Conservation (phyloP, 2,797 vertebrate species). For the Micrastur ruficollis region DNA sequence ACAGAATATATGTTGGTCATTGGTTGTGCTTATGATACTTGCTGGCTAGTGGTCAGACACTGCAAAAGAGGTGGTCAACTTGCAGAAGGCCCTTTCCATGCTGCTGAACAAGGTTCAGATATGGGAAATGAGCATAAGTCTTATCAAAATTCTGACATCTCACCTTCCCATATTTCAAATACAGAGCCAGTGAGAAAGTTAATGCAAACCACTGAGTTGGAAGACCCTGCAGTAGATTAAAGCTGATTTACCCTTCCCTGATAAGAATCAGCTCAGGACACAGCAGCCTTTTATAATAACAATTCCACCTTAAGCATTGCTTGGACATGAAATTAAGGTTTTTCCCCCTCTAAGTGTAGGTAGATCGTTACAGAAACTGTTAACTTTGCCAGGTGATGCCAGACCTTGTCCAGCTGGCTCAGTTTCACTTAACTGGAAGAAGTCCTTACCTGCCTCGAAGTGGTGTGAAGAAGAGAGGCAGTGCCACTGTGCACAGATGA, state of each 20-base stretch:
- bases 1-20: background rate
- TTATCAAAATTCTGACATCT: background rate
- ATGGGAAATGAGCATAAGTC: background rate
- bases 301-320: background rate
- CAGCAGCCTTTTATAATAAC: background rate
- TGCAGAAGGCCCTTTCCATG: background rate
- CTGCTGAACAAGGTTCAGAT: background rate
- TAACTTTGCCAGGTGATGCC: background rate
- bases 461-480: background rate
- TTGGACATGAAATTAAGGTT: background rate
- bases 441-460: background rate
- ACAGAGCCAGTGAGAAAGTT: background rate
- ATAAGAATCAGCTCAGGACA: background rate
- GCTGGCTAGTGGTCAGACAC: background rate
- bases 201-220: background rate
- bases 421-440: background rate
- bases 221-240: background rate
- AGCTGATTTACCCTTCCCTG: background rate
- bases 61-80: background rate
- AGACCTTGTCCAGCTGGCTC: background rate
- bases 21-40: background rate
- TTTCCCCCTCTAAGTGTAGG: background rate
- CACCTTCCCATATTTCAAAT: background rate
- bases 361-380: background rate
- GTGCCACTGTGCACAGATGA: background rate